phyloP scores from a whole-genome alignment of 2,113 vertebrate genomes.

The Brachypteracias leptosomus region DNA sequence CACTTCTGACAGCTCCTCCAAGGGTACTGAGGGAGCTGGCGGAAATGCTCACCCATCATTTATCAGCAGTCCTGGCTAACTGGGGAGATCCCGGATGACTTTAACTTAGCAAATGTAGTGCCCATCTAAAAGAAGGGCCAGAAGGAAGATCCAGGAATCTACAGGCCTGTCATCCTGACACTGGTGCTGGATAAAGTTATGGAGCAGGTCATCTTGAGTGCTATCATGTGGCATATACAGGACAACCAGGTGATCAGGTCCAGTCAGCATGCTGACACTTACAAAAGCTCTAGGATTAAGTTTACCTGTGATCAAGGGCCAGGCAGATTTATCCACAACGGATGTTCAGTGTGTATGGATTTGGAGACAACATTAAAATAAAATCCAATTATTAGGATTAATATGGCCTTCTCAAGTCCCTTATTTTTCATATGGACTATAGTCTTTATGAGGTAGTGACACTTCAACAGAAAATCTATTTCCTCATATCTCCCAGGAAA shows the following conservation, averaged over 20 bases:
- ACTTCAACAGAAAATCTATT: background rate
- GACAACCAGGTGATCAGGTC: background rate
- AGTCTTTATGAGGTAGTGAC: background rate
- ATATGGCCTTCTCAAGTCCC: background rate
- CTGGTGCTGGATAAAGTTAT: rapidly evolving
- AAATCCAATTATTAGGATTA: background rate
- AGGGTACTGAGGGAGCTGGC: background rate
- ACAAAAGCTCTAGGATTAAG: background rate
- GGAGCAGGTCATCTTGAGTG: background rate
- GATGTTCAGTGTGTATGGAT: background rate
- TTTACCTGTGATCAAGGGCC: background rate
- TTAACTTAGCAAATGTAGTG: background rate
- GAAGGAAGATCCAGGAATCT: background rate
- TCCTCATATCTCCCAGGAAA: background rate
- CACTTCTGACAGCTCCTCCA: background rate
- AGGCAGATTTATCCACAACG: background rate
- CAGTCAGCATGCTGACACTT: background rate
- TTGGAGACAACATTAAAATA: background rate
- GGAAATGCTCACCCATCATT: background rate
- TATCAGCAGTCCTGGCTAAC: background rate
- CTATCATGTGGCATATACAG: background rate
- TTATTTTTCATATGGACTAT: background rate
- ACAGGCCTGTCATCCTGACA: background rate
- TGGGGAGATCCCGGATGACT: rapidly evolving
- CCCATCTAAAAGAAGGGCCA: rapidly evolving